Evolutionary conservation across 2,113 vertebrate genomes (phyloP).

Genomic region (Miniopterus natalensis): DNA sequence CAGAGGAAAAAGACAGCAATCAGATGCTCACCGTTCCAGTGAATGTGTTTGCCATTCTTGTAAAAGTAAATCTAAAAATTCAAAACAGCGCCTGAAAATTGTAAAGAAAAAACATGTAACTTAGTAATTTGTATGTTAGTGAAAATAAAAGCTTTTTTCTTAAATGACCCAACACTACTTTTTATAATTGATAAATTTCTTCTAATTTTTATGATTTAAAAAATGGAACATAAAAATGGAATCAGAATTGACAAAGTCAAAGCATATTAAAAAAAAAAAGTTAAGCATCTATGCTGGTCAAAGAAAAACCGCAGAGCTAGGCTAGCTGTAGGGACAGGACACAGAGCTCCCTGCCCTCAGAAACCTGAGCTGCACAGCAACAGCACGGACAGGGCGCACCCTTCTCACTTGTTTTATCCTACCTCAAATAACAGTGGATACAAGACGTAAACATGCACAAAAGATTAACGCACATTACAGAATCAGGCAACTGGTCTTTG

Average conservation of each 20-base stretch:
- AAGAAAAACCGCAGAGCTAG: background rate
- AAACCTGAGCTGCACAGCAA: background rate
- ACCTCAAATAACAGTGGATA: background rate
- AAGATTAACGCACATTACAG: background rate
- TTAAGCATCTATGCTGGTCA: background rate
- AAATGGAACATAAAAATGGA: background rate
- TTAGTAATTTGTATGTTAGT: background rate
- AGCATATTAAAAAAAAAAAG: background rate
- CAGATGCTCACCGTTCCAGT: conserved; percentile 94
- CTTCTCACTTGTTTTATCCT: background rate
- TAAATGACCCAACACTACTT: background rate
- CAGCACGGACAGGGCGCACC: background rate
- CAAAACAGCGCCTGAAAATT: conserved; percentile 94
- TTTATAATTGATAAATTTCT: conserved; percentile 7
- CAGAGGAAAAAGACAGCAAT: background rate
- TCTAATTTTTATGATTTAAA: background rate
- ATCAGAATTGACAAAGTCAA: conserved; percentile 38
- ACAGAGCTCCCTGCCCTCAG: background rate
- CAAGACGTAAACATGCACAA: accelerated
- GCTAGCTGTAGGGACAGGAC: background rate
- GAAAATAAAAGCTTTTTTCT: conserved; percentile 45
- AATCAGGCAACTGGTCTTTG: background rate
- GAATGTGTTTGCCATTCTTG: conserved; percentile 98
- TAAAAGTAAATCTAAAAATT: conserved; percentile 97
- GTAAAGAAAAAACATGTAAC: conserved; percentile 7